These are phyloP conservation scores for Sibirionetta formosa DNA, from an alignment of 2,797 vertebrate genomes.

Conservation along the genomic window DNA sequence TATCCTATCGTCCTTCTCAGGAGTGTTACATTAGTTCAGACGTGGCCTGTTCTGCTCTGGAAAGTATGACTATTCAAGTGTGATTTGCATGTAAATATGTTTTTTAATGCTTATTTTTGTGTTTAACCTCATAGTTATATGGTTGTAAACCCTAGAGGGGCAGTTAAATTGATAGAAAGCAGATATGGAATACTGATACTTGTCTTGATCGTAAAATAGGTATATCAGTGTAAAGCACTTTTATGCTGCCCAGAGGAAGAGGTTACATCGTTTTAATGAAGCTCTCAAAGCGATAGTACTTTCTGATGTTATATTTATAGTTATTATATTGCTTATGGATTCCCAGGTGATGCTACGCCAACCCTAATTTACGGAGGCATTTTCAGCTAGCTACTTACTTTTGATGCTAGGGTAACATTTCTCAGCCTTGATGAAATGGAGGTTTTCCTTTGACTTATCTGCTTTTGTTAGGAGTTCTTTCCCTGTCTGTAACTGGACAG, in stretches of 20 bases:
- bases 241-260: not conserved
- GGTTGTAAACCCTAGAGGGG: not conserved
- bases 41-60: not conserved
- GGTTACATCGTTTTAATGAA: not conserved
- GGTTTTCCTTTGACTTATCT: not conserved
- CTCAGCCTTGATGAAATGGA: not conserved
- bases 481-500: not conserved
- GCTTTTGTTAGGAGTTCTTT: not conserved
- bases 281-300: not conserved
- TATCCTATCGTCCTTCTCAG: not conserved
- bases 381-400: not conserved
- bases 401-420: not conserved
- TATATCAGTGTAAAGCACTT: not conserved
- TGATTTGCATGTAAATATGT: not conserved
- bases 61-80: not conserved
- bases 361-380: not conserved
- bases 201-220: not conserved
- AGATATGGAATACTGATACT: not conserved
- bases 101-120: not conserved
- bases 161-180: not conserved
- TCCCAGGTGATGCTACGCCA: not conserved
- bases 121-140: not conserved
- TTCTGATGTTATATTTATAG: constrained; percentile 1
- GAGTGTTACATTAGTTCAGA: fast-evolving
- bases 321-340: constrained; percentile 4